Evolutionary conservation across 2,888 invertebrate species (phyloP), one percentile per base, ranked within the genome.

Genomic region (Ophioninae sp.): DNA sequence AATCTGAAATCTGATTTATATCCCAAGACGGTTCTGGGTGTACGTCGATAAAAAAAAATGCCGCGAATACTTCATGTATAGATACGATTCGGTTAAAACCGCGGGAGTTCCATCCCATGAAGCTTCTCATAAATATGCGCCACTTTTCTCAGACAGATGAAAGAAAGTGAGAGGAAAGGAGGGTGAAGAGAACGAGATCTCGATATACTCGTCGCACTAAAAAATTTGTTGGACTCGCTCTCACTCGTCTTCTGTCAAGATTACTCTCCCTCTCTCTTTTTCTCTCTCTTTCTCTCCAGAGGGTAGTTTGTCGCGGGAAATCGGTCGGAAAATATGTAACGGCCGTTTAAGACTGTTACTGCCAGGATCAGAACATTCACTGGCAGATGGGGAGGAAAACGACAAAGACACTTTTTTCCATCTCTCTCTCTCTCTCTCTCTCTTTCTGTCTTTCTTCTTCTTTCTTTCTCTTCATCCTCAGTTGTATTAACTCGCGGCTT

Each of bases 311-410:
- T 82, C 79, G 84, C 72, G 81, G 85, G 87, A 90, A 89, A 89
- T 90, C 88, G 88, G 82, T 72, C 79, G 88, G 88, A 90, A 91
- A 91, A 90, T 89, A 89, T 87, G 88, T 87, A 89, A 89, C 87
- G 88, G 83, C 79, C 89, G 87, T 90, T 91, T 88, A 88, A 91
- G 89, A 88, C 87, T 89, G 89, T 88, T 89, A 90, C 89, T 89
- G 88, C 88, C 88, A 88, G 89, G 89, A 88, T 90, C 89, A 87
- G 87, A 37, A 77, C 81, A 83, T 84, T 82, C 83, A 84, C 69
- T 37, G 63, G 79, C 85, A 79, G 85, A 86, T 85, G 86, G 85
- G 84, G 77, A 81, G 82, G 30, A 67, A 79, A 75, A 85, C 59
- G 74, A 78, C 77, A 63, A 65, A 83, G 85, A 78, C 75, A 80